phyloP scores from a whole-genome alignment of 2,113 vertebrate genomes.

The Seriola aureovittata region DNA sequence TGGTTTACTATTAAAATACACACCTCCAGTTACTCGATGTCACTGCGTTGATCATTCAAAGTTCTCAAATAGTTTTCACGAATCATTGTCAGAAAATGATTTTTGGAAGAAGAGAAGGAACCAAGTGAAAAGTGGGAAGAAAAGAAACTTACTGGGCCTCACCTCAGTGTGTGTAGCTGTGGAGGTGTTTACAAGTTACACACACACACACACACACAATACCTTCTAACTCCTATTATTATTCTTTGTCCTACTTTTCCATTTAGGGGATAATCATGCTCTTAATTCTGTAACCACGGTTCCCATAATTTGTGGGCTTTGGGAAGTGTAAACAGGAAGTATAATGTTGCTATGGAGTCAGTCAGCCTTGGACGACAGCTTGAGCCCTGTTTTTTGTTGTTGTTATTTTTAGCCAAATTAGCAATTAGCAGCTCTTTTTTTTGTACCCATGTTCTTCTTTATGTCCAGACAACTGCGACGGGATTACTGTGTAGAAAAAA shows the following conservation, averaged over 20 bases:
- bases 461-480: neutral
- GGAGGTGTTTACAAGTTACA: no score
- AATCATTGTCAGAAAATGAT: neutral
- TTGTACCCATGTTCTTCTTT: no score
- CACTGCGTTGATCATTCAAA: neutral
- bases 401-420: neutral
- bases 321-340: conserved; percentile 20
- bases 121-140: neutral
- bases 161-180: neutral
- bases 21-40: no score
- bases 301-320: neutral
- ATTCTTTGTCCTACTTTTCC: neutral
- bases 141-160: neutral
- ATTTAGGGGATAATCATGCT: neutral
- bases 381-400: neutral
- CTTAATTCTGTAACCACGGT: neutral
- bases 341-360: neutral
- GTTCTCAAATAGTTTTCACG: neutral
- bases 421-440: neutral
- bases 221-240: neutral
- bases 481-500: neutral
- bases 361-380: neutral
- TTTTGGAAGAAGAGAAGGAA: neutral
- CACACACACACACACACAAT: no score
- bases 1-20: neutral